Evolutionary conservation across 2,888 invertebrate species (phyloP).

Genomic region (Physocephala rufipes): DNA sequence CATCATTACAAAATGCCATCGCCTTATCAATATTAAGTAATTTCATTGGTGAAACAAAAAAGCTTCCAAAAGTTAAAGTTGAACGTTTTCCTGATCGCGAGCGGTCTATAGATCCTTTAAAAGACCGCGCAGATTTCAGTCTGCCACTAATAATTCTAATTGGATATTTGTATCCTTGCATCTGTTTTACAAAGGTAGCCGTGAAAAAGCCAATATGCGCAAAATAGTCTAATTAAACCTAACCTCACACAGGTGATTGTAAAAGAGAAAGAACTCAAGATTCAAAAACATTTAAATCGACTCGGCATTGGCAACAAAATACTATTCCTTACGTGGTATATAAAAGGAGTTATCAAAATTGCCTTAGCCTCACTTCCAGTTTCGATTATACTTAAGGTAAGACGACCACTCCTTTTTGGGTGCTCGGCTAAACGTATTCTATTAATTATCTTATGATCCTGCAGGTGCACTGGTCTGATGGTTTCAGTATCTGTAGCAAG

Average conservation of each 20-base stretch:
- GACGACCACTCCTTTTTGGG: neutral
- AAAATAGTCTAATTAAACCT: neutral
- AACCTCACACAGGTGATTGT: conserved; percentile 54
- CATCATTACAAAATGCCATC: conserved; percentile 71
- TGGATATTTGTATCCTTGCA: conserved; percentile 80
- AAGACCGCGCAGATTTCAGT: conserved; percentile 71
- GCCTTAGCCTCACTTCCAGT: conserved; percentile 69
- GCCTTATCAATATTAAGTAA: conserved; percentile 61
- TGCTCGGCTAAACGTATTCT: neutral
- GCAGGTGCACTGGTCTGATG: conserved; percentile 61
- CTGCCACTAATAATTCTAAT: conserved; percentile 79
- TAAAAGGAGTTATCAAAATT: conserved; percentile 75
- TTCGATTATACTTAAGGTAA: conserved; percentile 65
- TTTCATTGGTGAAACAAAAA: conserved; percentile 32
- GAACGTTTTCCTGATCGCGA: conserved; percentile 56
- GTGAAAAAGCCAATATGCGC: too few species aligned
- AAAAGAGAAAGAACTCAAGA: conserved; percentile 47
- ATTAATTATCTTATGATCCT: conserved; percentile 7
- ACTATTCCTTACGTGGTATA: conserved; percentile 85
- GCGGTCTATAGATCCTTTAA: conserved; percentile 72
- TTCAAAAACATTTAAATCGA: conserved; percentile 82
- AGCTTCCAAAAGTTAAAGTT: conserved; percentile 44
- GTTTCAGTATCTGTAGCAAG: conserved; percentile 72
- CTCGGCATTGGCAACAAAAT: conserved; percentile 83
- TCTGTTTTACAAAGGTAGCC: conserved; percentile 74